Conservation (phyloP, 1,140 invertebrate species). For the Drosophila suzukii region DNA sequence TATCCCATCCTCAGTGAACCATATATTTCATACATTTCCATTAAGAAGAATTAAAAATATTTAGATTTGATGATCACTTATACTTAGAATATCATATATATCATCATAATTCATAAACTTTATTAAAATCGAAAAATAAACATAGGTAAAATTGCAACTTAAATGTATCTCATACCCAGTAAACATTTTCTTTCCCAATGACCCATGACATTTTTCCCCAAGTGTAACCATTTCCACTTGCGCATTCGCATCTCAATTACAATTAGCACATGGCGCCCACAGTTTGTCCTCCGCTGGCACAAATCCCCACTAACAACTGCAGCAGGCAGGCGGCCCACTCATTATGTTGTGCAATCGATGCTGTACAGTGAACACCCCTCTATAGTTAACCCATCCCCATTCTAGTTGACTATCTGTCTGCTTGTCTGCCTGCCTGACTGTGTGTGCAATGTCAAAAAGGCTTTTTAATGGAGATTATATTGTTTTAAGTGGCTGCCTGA, state of each 20-base stretch:
- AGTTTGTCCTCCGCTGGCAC: constrained; percentile 45
- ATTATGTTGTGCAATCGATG: constrained; percentile 63
- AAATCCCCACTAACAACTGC: constrained; percentile 40
- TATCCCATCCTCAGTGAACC: no score
- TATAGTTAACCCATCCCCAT: background rate
- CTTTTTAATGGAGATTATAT: constrained; percentile 83
- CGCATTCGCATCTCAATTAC: constrained; percentile 55
- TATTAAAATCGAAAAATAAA: no score
- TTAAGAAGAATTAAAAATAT: no score
- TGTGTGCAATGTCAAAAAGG: constrained; percentile 78
- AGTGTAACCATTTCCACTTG: constrained; percentile 27
- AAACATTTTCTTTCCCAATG: background rate
- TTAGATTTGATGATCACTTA: no score
- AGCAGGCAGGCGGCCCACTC: constrained; percentile 24
- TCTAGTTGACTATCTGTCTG: constrained; percentile 12
- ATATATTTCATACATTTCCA: no score
- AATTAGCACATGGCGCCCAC: constrained; percentile 54
- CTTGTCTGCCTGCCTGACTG: constrained; percentile 11
- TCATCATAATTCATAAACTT: no score
- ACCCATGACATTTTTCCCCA: background rate
- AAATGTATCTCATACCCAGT: no score
- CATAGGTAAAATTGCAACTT: no score
- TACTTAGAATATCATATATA: no score
- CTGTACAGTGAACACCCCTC: constrained; percentile 26
- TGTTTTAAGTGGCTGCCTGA: constrained; percentile 75